phyloP scores from a whole-genome alignment of 2,888 invertebrate genomes.

The Serripes groenlandicus region DNA sequence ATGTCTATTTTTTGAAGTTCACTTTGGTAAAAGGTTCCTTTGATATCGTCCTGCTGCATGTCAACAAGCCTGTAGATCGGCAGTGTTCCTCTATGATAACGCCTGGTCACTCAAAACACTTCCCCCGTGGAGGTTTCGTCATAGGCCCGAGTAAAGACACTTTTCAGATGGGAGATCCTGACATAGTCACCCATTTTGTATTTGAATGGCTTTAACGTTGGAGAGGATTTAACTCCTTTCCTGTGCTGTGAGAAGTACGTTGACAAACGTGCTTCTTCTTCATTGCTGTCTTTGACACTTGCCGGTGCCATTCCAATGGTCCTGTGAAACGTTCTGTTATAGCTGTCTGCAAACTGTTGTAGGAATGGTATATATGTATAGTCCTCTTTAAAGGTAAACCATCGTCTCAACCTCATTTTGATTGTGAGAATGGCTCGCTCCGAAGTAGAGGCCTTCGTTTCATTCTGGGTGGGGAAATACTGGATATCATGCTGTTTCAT shows the following conservation, averaged over 20 bases:
- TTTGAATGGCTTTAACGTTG: slow-evolving; percentile 41
- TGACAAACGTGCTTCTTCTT: slow-evolving; percentile 48
- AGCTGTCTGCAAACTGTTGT: slow-evolving; percentile 54
- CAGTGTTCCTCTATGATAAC: slow-evolving; percentile 47
- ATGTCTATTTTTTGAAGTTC: slow-evolving; percentile 57
- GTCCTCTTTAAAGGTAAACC: slow-evolving; percentile 53
- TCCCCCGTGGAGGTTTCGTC: slow-evolving; percentile 59
- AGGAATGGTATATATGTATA: slow-evolving; percentile 49
- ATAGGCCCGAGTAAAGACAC: slow-evolving; percentile 59
- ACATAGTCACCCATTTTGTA: slow-evolving; percentile 62
- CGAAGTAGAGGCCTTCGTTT: too few species aligned
- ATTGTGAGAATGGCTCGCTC: slow-evolving; percentile 61
- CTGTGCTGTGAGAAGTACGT: slow-evolving; percentile 15
- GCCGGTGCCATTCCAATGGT: slow-evolving; percentile 63
- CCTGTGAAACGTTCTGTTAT: slow-evolving; percentile 66
- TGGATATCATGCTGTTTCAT: slow-evolving; percentile 35
- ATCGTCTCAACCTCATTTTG: slow-evolving; percentile 47
- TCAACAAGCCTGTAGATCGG: slow-evolving; percentile 58
- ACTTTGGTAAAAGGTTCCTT: slow-evolving; percentile 61
- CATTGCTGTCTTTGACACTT: slow-evolving; percentile 45
- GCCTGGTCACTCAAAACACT: slow-evolving; percentile 57
- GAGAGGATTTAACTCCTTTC: slow-evolving; percentile 8
- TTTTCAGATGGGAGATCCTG: slow-evolving; percentile 52
- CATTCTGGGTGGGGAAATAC: slow-evolving; percentile 61
- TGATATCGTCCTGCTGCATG: slow-evolving; percentile 46